Base-by-base conservation (phyloP, 2,113 vertebrate species). In the Megaceryle maxima region DNA sequence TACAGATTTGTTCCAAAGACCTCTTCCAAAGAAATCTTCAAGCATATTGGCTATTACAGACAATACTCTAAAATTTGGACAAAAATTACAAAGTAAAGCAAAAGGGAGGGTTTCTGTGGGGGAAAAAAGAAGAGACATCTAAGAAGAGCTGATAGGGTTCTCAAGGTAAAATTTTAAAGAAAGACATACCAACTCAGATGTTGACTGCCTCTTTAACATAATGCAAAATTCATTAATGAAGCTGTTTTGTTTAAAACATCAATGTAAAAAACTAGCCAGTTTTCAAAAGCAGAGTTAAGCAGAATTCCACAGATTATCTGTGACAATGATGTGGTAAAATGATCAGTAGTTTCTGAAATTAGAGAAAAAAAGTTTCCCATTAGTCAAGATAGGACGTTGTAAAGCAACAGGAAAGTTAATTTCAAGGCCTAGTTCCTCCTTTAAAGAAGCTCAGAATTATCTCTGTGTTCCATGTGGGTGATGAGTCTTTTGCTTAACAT, bases 1-100 rank as follows among this genome's bases (percentile, higher is more conserved):
- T 94, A 90, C 48, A 37, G 16, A 73, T 87, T 88, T 95, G 33
- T 88, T 96, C 59, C 15, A 41, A 92, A 97, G 41, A 53, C 10
- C 16, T 77, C 20, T 90, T 96, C 89, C n/a, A 55, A 87, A 93
- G 21, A 62, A 11, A 25, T 77, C 78, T 95, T 96, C 57, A 43
- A 76, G 48, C 6, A 92, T 50, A 77, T 48, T 94, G 73, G 51
- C 74, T 95, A 69, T 46, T 46, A 57, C 17, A 17, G 35, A 76
- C 33, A 55, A 44, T 21, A n/a, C 6, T 19, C 12, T 39, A 51
- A 81, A 74, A 69, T 35, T 11, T 50, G 13, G 41, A 20, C 10
- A 57, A 57, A 81, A 75, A 73, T 53, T 46, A 50, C 43, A 21
- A 50, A 57, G 16, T 2, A 10, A 80, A 53, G 3, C 0, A 3